These are phyloP conservation scores for Trematomus bernacchii DNA, from an alignment of 2,797 vertebrate species.

Conservation along the genomic window DNA sequence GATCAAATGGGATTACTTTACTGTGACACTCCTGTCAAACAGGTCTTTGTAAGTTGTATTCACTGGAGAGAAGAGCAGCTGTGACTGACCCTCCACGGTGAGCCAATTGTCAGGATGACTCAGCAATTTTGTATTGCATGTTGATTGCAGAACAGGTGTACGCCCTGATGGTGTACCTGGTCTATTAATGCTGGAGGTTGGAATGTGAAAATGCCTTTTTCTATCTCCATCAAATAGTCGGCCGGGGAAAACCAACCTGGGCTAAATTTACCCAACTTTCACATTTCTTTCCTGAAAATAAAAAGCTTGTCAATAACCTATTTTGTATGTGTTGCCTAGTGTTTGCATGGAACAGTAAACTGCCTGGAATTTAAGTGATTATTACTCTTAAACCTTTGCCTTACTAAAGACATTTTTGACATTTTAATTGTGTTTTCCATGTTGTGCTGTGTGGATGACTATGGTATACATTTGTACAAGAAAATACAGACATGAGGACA, in stretches of 20 bases:
- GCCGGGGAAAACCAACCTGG: background rate
- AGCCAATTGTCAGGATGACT: slow-evolving; percentile 47
- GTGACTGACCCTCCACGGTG: background rate
- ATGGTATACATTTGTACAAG: no score
- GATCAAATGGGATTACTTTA: background rate
- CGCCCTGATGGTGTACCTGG: slow-evolving; percentile 5
- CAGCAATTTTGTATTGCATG: slow-evolving; percentile 33
- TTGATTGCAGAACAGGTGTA: slow-evolving; percentile 22
- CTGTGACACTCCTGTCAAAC: background rate
- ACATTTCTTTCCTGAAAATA: background rate
- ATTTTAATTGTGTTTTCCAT: no score
- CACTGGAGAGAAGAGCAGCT: background rate
- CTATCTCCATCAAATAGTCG: background rate
- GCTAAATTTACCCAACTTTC: background rate
- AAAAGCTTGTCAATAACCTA: background rate
- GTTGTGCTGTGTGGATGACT: no score
- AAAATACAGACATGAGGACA: no score
- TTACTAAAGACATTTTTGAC: no score
- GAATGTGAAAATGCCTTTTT: background rate
- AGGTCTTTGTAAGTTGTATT: background rate
- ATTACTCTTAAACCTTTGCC: no score
- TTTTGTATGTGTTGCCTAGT: background rate
- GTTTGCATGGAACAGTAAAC: background rate
- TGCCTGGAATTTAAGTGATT: background rate
- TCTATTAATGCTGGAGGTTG: background rate